A percentile compares a stretch with the other conserved stretches of the same genome.
Evolutionary conservation across 2,888 invertebrate genomes (phyloP).

Genomic region (Eupithecia dodoneata): DNA sequence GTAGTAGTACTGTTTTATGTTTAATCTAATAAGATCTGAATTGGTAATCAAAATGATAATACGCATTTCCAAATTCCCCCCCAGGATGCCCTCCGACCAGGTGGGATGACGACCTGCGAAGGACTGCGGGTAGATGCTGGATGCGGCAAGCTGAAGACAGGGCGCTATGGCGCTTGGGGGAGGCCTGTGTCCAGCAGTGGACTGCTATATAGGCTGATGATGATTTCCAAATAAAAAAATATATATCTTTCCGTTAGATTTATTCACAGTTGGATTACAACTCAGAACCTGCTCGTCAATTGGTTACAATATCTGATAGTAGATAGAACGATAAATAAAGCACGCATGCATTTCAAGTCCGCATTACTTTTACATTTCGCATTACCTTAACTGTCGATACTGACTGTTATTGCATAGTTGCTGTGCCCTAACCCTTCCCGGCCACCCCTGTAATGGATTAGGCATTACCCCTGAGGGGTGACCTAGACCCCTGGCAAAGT

Average conservation of each 20-base stretch:
- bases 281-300: neutral
- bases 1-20: neutral
- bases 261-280: neutral
- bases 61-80: neutral
- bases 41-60: neutral
- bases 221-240: too few species aligned
- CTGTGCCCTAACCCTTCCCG: constrained; percentile 28
- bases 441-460: constrained; percentile 36
- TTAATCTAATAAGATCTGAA: neutral
- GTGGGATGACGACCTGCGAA: too few species aligned
- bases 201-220: too few species aligned
- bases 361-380: neutral
- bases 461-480: constrained; percentile 54
- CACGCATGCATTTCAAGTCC: neutral
- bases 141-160: too few species aligned
- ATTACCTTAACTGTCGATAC: constrained; percentile 12
- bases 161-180: too few species aligned
- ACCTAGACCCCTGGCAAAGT: constrained; percentile 59
- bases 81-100: too few species aligned
- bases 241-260: neutral
- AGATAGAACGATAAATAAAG: neutral
- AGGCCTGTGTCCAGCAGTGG: too few species aligned
- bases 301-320: neutral
- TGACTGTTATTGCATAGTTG: neutral
- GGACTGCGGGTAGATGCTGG: too few species aligned